Base-by-base conservation (phyloP, 1,140 invertebrate genomes). In the Macrotrachela quadricornifera region DNA sequence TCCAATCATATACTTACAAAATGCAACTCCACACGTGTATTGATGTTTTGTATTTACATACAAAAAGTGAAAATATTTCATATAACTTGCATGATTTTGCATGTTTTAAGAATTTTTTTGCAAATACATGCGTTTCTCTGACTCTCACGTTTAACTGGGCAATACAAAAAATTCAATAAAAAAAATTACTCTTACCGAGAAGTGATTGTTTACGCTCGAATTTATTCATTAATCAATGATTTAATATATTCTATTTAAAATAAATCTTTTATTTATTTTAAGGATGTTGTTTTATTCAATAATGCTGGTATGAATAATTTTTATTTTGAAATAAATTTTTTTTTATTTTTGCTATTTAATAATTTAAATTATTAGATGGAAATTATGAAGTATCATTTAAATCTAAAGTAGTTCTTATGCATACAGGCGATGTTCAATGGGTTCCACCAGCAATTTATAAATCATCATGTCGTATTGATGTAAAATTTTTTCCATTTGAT, bases 391-490 rank as follows among this genome's bases (percentile, higher is more conserved):
- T 68, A 36, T 64, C 87, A 56, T 95, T 92, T 71, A 90, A 91
- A 69, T 91, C 85, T 45, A 95, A 96, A 74, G 85, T 92, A 1
- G 75, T 95, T 11, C 88, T 96, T 59, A 90, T 90, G 69, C 80
- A 82, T 6, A 80, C 81, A 56, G 87, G 88, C 11, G 79, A 85
- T 71, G 88, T 90, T 69, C 80, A 82, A 6, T 95, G 88, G 88
- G 85, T 97, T 17, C 92, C 92, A 0, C 92, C 91, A 17, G 90
- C 92, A 42, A 97, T 97, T 65, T 97, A 95, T 69, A 79, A 96
- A 78, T 92, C 85, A 70, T 94, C 90, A 41, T 99, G 92, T 70
- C 94, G 85, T n/a, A 97, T 97, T 60, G 91, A 97, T 71, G 91
- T 97, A 39, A 88, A 84, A 43, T 95, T 92, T 68, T 96, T 94